Conservation (phyloP, 2,888 invertebrate species). For the Oligia latruncula region DNA sequence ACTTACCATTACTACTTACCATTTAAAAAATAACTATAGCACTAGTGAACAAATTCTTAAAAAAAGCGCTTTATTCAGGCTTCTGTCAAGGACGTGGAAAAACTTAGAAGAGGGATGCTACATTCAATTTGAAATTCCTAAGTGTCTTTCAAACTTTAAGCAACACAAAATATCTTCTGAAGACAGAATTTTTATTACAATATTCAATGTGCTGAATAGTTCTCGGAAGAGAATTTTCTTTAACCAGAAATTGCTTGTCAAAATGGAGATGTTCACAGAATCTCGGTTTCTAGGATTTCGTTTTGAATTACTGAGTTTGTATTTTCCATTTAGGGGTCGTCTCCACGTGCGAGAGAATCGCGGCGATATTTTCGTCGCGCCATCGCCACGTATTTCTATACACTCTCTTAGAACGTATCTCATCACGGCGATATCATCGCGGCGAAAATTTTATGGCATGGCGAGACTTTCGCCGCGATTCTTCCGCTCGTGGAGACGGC, state of each 20-base stretch:
- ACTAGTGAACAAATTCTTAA: neutral
- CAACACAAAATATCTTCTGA: slow-evolving; percentile 22
- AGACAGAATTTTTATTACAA: slow-evolving; percentile 38
- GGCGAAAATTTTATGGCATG: too few relatives aligned
- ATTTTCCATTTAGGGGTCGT: neutral
- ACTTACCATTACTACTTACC: too few relatives aligned
- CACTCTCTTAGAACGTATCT: too few relatives aligned
- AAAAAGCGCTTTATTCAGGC: neutral
- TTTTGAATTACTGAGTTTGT: slow-evolving; percentile 5
- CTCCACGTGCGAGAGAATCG: too few relatives aligned
- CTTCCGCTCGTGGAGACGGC: too few relatives aligned
- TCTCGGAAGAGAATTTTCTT: slow-evolving; percentile 13
- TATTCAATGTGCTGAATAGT: slow-evolving; percentile 41
- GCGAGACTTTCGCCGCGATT: too few relatives aligned
- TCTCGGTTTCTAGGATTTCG: neutral
- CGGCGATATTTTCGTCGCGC: too few relatives aligned
- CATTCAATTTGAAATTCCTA: slow-evolving; percentile 37
- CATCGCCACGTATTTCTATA: too few relatives aligned
- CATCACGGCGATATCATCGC: too few relatives aligned
- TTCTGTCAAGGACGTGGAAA: neutral
- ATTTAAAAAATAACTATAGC: neutral
- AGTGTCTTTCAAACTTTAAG: slow-evolving; percentile 46
- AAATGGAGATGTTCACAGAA: slow-evolving; percentile 13
- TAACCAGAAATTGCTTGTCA: slow-evolving; percentile 41
- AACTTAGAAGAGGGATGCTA: slow-evolving; percentile 19